phyloP scores from a whole-genome alignment of 2,113 vertebrate genomes.

The Nesoenas mayeri region DNA sequence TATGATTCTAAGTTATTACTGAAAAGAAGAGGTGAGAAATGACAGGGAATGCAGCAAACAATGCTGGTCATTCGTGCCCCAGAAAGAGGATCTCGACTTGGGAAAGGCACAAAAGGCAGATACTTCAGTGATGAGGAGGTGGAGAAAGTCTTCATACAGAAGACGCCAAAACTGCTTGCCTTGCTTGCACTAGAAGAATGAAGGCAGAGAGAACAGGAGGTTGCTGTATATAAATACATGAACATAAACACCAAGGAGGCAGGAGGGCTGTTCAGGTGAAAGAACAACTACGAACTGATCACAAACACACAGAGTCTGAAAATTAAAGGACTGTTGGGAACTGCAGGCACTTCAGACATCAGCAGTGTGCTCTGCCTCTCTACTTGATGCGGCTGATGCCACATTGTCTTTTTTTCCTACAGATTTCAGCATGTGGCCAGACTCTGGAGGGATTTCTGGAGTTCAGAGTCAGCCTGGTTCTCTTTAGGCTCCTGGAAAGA shows the following conservation, averaged over 20 bases:
- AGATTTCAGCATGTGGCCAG: accelerated
- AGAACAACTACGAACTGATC: not conserved
- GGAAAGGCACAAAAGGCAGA: not conserved
- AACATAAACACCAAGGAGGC: not conserved
- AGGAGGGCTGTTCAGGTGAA: not conserved
- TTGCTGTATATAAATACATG: not conserved
- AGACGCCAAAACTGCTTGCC: not conserved
- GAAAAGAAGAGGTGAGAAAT: not conserved
- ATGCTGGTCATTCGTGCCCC: not conserved
- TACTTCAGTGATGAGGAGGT: not conserved
- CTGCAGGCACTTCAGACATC: not conserved
- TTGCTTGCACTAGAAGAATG: not conserved
- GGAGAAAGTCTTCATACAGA: not conserved
- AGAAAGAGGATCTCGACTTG: not conserved
- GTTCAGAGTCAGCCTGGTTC: not conserved
- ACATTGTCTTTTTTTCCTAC: not conserved
- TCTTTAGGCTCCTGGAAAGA: not conserved
- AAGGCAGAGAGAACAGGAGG: not conserved
- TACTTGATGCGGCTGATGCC: accelerated
- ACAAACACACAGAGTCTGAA: not conserved
- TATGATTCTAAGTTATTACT: not conserved
- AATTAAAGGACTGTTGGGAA: not conserved
- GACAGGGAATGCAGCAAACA: not conserved
- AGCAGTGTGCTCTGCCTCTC: not conserved
- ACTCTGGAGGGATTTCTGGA: not conserved